These are phyloP conservation scores for Ennomos erosarius DNA, from an alignment of 2,888 invertebrate genomes.

Conservation along the genomic window DNA sequence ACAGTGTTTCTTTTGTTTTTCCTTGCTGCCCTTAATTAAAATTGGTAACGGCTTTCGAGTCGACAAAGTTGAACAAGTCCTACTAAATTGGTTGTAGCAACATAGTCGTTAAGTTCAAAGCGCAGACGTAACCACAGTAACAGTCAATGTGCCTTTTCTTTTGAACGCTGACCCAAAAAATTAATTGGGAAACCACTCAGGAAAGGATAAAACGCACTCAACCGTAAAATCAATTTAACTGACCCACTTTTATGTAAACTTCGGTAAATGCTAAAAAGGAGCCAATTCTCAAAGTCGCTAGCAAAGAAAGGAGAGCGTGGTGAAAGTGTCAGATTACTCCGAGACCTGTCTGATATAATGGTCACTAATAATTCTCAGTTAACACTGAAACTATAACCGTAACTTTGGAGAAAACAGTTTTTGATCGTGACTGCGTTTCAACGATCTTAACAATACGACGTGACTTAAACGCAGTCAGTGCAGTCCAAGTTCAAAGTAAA, in stretches of 20 bases:
- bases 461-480: constrained; percentile 5
- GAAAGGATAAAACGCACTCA: constrained; percentile 17
- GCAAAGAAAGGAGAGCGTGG: constrained; percentile 37
- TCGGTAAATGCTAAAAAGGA: constrained; percentile 19
- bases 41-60: constrained; percentile 3
- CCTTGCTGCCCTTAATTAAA: constrained; percentile 18
- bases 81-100: constrained; percentile 13
- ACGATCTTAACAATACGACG: constrained; percentile 37
- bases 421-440: constrained; percentile 53
- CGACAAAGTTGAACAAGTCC: constrained; percentile 13
- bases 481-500: constrained; percentile 7
- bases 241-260: constrained; percentile 13
- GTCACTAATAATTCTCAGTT: constrained; percentile 44
- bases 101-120: neutral
- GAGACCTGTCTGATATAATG: constrained; percentile 42
- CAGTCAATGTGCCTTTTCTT: neutral
- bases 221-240: constrained; percentile 9
- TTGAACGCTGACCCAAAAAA: constrained; percentile 19
- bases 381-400: constrained; percentile 45
- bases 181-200: constrained; percentile 21
- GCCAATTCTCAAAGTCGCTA: constrained; percentile 31
- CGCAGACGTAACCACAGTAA: neutral
- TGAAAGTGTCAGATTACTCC: constrained; percentile 44
- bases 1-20: constrained; percentile 10
- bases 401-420: constrained; percentile 45